A percentile compares a stretch with the other conserved stretches of the same genome.
These are phyloP conservation scores for Ctenosaura bakeri DNA, from an alignment of 2,797 vertebrate species.

Conservation along the genomic window DNA sequence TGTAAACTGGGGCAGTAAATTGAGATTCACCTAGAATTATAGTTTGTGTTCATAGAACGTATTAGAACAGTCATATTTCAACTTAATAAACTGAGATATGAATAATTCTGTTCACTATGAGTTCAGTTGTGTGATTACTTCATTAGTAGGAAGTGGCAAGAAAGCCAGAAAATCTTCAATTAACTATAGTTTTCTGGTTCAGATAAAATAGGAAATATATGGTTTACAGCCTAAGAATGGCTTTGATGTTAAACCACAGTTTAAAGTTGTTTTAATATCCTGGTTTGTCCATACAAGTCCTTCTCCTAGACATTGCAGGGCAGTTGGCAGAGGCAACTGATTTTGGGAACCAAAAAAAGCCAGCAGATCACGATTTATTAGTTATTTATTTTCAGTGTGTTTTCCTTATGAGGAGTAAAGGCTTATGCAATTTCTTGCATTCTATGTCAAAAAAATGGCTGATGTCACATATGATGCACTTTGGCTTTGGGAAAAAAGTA, in stretches of 20 bases:
- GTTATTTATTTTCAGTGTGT: neutral
- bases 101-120: neutral
- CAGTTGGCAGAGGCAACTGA: too few relatives aligned
- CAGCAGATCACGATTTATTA: too few relatives aligned
- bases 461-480: neutral
- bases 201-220: neutral
- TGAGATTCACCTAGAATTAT: neutral
- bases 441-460: neutral
- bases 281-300: too few relatives aligned
- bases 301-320: too few relatives aligned
- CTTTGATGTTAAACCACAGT: neutral
- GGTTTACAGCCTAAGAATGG: neutral
- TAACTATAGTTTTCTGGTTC: neutral
- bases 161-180: neutral
- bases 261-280: too few relatives aligned
- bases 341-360: too few relatives aligned
- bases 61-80: neutral
- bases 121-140: neutral
- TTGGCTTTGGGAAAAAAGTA: neutral
- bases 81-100: neutral
- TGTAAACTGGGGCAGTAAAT: neutral
- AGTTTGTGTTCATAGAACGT: neutral
- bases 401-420: neutral
- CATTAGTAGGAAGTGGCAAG: neutral
- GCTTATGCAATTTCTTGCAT: neutral